Percentiles rank a stretch among this genome's conserved stretches.
phyloP scores from a whole-genome alignment of 2,797 vertebrate genomes.

The Syngnathus rostellatus region DNA sequence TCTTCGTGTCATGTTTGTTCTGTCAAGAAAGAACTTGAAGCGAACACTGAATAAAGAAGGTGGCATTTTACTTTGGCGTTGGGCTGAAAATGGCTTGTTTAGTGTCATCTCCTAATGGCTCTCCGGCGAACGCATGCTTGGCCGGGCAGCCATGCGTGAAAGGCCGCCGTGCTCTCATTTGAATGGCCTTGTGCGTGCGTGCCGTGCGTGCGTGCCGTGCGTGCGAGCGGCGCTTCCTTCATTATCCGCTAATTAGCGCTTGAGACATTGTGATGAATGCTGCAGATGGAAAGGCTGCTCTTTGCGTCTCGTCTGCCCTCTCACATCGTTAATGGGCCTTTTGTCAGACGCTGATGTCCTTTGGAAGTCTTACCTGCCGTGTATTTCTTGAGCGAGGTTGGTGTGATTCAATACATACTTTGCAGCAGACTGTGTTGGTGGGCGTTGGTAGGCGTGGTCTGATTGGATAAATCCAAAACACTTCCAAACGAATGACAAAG shows the following conservation, averaged over 20 bases:
- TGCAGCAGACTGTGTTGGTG: too few species aligned
- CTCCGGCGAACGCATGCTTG: constrained; percentile 12
- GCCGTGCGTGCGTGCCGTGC: neutral
- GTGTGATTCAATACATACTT: too few species aligned
- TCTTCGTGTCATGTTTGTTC: too few species aligned
- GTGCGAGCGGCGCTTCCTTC: neutral
- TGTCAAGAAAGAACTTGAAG: too few species aligned
- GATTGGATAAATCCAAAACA: too few species aligned
- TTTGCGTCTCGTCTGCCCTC: neutral
- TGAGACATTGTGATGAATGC: neutral
- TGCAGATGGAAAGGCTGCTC: constrained; percentile 7
- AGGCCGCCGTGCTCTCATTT: neutral
- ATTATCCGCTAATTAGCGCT: constrained; percentile 26
- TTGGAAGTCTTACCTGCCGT: neutral
- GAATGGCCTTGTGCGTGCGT: neutral
- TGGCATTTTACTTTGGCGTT: constrained; percentile 8
- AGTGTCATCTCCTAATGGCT: constrained; percentile 3
- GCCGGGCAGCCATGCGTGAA: neutral
- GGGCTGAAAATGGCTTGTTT: neutral
- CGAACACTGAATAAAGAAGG: too few species aligned
- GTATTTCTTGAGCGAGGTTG: too few species aligned
- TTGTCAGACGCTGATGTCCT: neutral
- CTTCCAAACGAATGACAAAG: too few species aligned
- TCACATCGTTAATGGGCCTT: neutral
- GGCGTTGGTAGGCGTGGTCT: too few species aligned